Conservation (phyloP, 1,140 invertebrate species). For the Trissolcus basalis region DNA sequence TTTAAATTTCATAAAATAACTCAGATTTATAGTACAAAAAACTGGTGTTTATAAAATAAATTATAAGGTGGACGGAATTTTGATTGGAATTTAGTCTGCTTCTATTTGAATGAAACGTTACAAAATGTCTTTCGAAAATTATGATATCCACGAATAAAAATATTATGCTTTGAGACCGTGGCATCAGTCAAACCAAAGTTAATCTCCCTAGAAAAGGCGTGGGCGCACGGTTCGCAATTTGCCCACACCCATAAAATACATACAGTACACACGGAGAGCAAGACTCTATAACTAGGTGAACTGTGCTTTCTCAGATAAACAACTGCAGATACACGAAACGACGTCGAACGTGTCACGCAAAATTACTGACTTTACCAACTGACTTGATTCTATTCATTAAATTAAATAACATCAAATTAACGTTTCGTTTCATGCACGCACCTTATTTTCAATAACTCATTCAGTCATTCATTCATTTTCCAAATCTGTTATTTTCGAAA, state of each 20-base stretch:
- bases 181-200: constrained; percentile 64
- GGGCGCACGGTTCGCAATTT: constrained; percentile 65
- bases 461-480: too few relatives aligned
- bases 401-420: constrained; percentile 36
- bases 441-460: too few relatives aligned
- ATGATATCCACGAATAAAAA: constrained; percentile 9
- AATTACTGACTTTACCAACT: constrained; percentile 38
- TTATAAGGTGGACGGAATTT: too few relatives aligned
- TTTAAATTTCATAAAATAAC: not conserved
- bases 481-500: too few relatives aligned
- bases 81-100: too few relatives aligned
- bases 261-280: constrained; percentile 34
- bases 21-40: too few relatives aligned
- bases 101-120: too few relatives aligned
- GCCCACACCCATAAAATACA: constrained; percentile 61
- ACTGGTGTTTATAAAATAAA: too few relatives aligned
- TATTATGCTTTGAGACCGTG: constrained; percentile 55
- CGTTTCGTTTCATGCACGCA: constrained; percentile 12
- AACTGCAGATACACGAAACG: constrained; percentile 51
- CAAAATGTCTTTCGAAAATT: constrained; percentile 11
- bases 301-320: constrained; percentile 51
- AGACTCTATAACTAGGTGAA: constrained; percentile 51
- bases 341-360: constrained; percentile 52
- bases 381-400: constrained; percentile 46
- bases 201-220: constrained; percentile 67